phyloP scores from a whole-genome alignment of 2,888 invertebrate species.

The Heliconius ismenius region DNA sequence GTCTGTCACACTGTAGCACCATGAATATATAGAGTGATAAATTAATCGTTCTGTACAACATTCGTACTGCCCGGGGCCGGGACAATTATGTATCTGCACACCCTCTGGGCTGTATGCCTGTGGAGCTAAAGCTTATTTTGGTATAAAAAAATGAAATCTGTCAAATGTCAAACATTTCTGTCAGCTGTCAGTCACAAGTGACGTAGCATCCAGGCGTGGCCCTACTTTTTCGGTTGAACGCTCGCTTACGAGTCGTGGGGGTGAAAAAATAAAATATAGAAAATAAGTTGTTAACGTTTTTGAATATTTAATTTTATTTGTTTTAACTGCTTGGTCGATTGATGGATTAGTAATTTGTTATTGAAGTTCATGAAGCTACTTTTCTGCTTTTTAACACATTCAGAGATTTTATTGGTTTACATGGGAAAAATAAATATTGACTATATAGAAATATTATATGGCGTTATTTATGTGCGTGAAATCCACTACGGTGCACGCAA shows the following conservation, averaged over 20 bases:
- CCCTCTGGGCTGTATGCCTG: conserved; percentile 32
- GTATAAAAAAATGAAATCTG: conserved; percentile 35
- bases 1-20: conserved; percentile 36
- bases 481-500: too few species aligned
- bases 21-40: conserved; percentile 35
- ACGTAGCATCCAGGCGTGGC: conserved; percentile 66
- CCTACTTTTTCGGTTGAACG: conserved; percentile 75
- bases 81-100: conserved; percentile 29
- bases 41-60: conserved; percentile 41
- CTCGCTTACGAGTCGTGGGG: conserved; percentile 61
- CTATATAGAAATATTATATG: too few species aligned
- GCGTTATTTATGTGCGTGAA: too few species aligned
- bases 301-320: conserved; percentile 21
- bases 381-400: too few species aligned
- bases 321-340: not conserved
- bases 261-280: conserved; percentile 46
- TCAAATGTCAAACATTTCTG: conserved; percentile 46
- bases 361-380: not conserved
- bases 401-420: too few species aligned
- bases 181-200: conserved; percentile 67
- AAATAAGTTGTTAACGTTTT: conserved; percentile 42
- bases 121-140: conserved; percentile 40
- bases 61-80: conserved; percentile 38
- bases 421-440: too few species aligned
- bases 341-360: not conserved